These are phyloP conservation scores for Pogonomyrmex californicus DNA, from an alignment of 1,140 invertebrate species.

Conservation along the genomic window DNA sequence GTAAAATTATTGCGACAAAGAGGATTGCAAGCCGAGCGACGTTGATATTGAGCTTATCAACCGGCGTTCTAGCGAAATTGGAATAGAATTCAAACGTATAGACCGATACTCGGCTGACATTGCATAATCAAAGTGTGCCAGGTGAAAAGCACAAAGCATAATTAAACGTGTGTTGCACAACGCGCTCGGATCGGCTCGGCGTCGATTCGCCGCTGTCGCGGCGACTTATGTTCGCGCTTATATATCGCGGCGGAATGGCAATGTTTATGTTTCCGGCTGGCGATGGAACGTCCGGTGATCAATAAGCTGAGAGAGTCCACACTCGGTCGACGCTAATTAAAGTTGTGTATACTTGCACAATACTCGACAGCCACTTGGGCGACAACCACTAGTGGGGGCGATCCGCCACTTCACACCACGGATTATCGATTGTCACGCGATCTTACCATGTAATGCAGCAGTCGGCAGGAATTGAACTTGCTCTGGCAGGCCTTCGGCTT, in stretches of 20 bases:
- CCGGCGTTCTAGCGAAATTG: not conserved
- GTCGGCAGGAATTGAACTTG: slow-evolving; percentile 73
- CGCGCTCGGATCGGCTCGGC: not conserved
- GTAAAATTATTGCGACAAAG: not conserved
- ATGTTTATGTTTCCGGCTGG: not conserved
- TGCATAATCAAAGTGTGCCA: slow-evolving; percentile 14
- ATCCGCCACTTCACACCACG: not conserved
- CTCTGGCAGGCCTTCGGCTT: slow-evolving; percentile 62
- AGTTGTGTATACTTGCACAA: slow-evolving; percentile 30
- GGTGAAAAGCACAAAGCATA: not conserved
- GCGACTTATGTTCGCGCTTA: not conserved
- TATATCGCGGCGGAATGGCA: not conserved
- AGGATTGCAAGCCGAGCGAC: not conserved
- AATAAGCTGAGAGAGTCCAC: slow-evolving; percentile 39
- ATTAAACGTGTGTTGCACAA: slow-evolving; percentile 4
- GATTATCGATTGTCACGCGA: slow-evolving; percentile 14
- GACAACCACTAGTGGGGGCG: not conserved
- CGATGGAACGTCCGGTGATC: not conserved
- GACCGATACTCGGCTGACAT: not conserved
- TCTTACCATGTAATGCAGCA: slow-evolving; percentile 75
- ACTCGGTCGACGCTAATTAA: slow-evolving; percentile 40
- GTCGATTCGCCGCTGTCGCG: not conserved
- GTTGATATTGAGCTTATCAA: not conserved
- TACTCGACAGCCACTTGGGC: slow-evolving; percentile 25
- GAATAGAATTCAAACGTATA: not conserved